Evolutionary conservation across 2,888 invertebrate genomes (phyloP).

Genomic region (Diaphora mendica): DNA sequence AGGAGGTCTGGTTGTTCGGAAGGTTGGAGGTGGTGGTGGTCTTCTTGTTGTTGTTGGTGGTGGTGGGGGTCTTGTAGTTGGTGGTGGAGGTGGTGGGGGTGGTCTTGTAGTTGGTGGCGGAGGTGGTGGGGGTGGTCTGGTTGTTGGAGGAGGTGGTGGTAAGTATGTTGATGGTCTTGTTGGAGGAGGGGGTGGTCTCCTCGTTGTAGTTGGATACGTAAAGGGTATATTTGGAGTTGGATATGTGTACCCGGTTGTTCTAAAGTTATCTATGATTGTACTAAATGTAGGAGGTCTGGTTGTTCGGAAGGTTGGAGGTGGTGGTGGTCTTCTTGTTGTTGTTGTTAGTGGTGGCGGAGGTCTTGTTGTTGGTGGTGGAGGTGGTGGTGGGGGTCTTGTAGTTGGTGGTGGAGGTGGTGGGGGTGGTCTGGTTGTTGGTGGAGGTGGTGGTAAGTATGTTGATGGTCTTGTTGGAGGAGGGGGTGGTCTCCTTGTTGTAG

Average conservation of each 20-base stretch:
- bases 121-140: slow-evolving; percentile 24
- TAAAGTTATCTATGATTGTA: slow-evolving; percentile 35
- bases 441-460: slow-evolving; percentile 23
- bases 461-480: slow-evolving; percentile 35
- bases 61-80: slow-evolving; percentile 16
- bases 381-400: slow-evolving; percentile 28
- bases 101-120: slow-evolving; percentile 19
- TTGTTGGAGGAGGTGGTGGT: slow-evolving; percentile 8
- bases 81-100: slow-evolving; percentile 33
- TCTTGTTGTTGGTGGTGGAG: slow-evolving; percentile 25
- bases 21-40: slow-evolving; percentile 13
- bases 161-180: slow-evolving; percentile 11
- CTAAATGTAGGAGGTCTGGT: slow-evolving; percentile 44
- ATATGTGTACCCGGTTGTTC: slow-evolving; percentile 40
- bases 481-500: slow-evolving; percentile 30
- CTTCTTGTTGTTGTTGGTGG: slow-evolving; percentile 23
- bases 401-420: slow-evolving; percentile 22
- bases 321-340: slow-evolving; percentile 14
- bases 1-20: background rate
- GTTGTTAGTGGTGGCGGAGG: slow-evolving; percentile 18
- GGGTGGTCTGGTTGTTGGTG: slow-evolving; percentile 19
- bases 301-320: slow-evolving; percentile 32
- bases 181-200: slow-evolving; percentile 12
- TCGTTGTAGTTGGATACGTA: slow-evolving; percentile 39
- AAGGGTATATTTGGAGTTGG: slow-evolving; percentile 36